Evolutionary conservation across 2,888 invertebrate species (phyloP).

Genomic region (Drosophila vallismaia): DNA sequence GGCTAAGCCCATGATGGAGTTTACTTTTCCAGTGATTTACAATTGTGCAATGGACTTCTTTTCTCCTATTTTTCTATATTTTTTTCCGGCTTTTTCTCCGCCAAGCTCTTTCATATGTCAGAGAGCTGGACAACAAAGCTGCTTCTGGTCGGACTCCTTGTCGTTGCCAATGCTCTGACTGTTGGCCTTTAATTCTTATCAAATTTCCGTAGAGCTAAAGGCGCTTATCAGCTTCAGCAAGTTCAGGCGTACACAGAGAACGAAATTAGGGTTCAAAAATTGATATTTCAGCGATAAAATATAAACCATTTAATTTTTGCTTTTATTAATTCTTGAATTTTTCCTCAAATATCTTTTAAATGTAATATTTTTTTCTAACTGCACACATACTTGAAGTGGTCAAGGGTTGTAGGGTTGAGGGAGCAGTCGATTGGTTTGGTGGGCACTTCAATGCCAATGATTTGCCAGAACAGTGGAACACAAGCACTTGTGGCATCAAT

Average conservation of each 20-base stretch:
- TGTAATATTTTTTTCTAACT: neutral
- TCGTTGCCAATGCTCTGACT: constrained; percentile 29
- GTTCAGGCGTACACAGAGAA: constrained; percentile 16
- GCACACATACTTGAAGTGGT: constrained; percentile 26
- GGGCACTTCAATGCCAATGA: constrained; percentile 50
- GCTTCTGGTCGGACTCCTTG: constrained; percentile 26
- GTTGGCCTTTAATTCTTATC: constrained; percentile 64
- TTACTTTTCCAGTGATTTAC: constrained; percentile 61
- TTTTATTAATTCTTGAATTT: no score
- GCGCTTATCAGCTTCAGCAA: constrained; percentile 60
- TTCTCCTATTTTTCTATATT: neutral
- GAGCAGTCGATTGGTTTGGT: constrained; percentile 15
- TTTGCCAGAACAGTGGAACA: constrained; percentile 49
- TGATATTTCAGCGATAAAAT: no score
- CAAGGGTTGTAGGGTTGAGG: constrained; percentile 23
- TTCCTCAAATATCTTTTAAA: neutral
- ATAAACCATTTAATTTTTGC: no score
- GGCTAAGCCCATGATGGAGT: constrained; percentile 61
- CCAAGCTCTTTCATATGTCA: constrained; percentile 52
- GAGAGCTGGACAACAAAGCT: constrained; percentile 42
- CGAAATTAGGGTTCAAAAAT: neutral
- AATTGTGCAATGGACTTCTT: constrained; percentile 49
- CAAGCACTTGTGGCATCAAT: constrained; percentile 67
- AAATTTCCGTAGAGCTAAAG: constrained; percentile 58
- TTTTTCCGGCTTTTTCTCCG: neutral